Percentiles rank a stretch among this genome's conserved stretches.
Evolutionary conservation across 2,113 vertebrate species (phyloP).

Genomic region (Tor tambroides): DNA sequence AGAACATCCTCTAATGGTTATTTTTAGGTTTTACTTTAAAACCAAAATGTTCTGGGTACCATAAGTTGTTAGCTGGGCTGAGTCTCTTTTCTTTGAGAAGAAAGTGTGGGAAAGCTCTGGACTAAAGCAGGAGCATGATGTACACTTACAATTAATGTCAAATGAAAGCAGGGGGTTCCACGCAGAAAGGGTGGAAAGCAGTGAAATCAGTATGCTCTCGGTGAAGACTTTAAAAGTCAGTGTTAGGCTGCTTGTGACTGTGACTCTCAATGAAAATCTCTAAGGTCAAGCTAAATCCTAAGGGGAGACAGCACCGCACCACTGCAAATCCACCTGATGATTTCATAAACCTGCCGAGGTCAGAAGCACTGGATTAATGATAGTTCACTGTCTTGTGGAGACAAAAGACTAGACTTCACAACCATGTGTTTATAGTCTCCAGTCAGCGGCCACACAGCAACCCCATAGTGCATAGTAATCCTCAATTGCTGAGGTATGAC

Average conservation of each 20-base stretch:
- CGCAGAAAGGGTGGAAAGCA: neutral
- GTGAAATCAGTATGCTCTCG: neutral
- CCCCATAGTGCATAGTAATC: constrained; percentile 33
- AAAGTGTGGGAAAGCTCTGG: constrained; percentile 6
- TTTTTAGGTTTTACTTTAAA: neutral
- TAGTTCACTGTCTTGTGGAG: constrained; percentile 26
- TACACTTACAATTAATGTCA: neutral
- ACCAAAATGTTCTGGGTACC: neutral
- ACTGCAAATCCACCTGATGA: constrained; percentile 45
- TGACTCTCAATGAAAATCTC: neutral
- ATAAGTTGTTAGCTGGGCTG: neutral
- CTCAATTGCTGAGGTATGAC: constrained; percentile 24
- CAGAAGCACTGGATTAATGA: constrained; percentile 47
- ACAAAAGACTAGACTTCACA: constrained; percentile 53
- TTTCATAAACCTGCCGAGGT: constrained; percentile 31
- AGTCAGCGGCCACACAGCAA: constrained; percentile 19
- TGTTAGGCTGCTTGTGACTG: neutral
- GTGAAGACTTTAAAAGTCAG: neutral
- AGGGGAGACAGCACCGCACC: constrained; percentile 3
- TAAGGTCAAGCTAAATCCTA: constrained; percentile 14
- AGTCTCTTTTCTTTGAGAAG: neutral
- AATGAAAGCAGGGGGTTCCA: neutral
- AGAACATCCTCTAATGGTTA: neutral
- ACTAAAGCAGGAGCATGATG: neutral
- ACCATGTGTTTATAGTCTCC: constrained; percentile 48